A percentile compares a stretch with the other conserved stretches of the same genome.
Evolutionary conservation across 2,888 invertebrate species (phyloP).

Genomic region (Allolobophora icterica): DNA sequence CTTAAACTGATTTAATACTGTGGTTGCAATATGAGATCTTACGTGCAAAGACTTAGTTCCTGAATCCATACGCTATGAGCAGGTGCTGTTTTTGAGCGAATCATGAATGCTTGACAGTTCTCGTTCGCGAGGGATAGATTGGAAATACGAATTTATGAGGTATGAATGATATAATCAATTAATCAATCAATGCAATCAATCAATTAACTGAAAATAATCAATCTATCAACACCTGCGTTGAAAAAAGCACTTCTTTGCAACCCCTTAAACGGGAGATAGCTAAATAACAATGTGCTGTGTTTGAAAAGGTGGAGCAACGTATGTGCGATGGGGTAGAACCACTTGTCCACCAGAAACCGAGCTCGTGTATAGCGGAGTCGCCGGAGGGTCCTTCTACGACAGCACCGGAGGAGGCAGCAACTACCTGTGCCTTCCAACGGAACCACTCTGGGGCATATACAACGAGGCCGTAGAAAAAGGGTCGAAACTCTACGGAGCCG

Average conservation of each 20-base stretch:
- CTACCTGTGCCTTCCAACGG: slow-evolving; percentile 42
- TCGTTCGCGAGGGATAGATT: no score
- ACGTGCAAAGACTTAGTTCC: no score
- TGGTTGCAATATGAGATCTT: no score
- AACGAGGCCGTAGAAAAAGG: background rate
- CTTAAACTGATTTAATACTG: no score
- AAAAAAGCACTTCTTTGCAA: background rate
- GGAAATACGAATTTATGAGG: no score
- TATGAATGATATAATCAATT: no score
- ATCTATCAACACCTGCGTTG: no score
- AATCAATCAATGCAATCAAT: no score
- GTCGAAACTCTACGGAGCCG: slow-evolving; percentile 41
- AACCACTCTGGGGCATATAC: slow-evolving; percentile 37
- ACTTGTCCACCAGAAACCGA: background rate
- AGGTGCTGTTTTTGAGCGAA: no score
- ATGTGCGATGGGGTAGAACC: background rate
- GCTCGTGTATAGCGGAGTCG: background rate
- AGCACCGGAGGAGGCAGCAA: slow-evolving; percentile 39
- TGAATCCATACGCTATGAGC: no score
- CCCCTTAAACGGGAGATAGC: background rate
- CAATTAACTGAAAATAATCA: no score
- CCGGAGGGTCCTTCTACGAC: slow-evolving; percentile 23
- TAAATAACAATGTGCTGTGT: background rate
- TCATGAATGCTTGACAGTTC: no score
- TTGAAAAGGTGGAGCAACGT: background rate